phyloP scores from a whole-genome alignment of 2,888 invertebrate genomes.

The Chrysolina haemoptera region DNA sequence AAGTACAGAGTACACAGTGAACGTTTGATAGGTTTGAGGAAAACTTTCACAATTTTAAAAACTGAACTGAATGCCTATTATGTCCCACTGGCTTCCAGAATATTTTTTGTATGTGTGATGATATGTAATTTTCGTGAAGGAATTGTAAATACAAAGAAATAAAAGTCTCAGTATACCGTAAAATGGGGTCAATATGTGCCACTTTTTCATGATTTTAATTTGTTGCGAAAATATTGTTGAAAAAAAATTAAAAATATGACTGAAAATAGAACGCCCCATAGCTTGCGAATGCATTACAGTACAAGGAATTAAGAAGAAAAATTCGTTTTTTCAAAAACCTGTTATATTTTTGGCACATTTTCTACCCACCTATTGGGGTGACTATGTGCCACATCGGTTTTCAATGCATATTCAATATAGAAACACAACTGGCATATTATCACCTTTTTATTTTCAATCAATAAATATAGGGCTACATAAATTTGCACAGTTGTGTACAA shows the following conservation, averaged over 20 bases:
- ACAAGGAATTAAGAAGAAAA: conserved; percentile 8
- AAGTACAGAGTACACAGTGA: too few species aligned
- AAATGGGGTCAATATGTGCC: too few species aligned
- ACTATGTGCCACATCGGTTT: conserved; percentile 17
- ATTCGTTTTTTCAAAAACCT: conserved; percentile 6
- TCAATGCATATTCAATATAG: conserved; percentile 18
- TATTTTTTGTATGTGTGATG: conserved; percentile 3
- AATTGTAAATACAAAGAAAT: conserved; percentile 14
- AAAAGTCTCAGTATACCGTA: conserved; percentile 3
- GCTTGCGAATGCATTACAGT: not conserved
- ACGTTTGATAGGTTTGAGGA: not conserved
- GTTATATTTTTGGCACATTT: conserved; percentile 18
- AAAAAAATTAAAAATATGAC: too few species aligned
- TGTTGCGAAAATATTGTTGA: too few species aligned
- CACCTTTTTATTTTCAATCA: conserved; percentile 18
- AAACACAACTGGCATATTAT: conserved; percentile 17
- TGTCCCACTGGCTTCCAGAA: conserved; percentile 11
- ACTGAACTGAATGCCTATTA: conserved; percentile 5
- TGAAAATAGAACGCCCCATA: too few species aligned
- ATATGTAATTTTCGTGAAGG: conserved; percentile 1
- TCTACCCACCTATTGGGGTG: conserved; percentile 9
- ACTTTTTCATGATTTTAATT: too few species aligned
- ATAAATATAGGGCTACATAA: conserved; percentile 16
- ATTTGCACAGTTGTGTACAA: conserved; percentile 1
- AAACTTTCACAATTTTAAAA: not conserved